A percentile compares a stretch with the other conserved stretches of the same genome.
Evolutionary conservation across 2,797 vertebrate genomes (phyloP).

Genomic region (Xiphorhynchus erythropygius): DNA sequence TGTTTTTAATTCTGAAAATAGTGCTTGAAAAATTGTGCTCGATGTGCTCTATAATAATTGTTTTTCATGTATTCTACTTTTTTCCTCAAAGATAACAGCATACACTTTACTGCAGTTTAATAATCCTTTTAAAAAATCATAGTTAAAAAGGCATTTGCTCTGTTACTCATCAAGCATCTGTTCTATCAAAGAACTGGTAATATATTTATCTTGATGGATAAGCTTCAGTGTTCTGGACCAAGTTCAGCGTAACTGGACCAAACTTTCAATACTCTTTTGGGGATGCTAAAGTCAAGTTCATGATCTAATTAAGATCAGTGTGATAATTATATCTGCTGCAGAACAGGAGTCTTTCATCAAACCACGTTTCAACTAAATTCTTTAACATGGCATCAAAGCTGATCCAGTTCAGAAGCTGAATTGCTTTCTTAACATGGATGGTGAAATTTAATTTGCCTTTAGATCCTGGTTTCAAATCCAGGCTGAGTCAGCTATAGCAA

Average conservation of each 20-base stretch:
- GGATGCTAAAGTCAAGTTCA: conserved; percentile 35
- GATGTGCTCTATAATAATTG: conserved; percentile 13
- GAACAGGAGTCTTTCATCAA: conserved; percentile 19
- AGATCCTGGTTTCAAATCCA: neutral
- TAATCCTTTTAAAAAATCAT: neutral
- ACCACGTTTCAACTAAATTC: neutral
- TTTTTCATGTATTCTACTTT: conserved; percentile 9
- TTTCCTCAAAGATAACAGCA: conserved; percentile 15
- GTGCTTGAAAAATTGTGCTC: conserved; percentile 19
- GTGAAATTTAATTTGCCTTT: conserved; percentile 46
- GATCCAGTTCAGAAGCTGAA: conserved; percentile 31
- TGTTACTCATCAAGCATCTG: conserved; percentile 30
- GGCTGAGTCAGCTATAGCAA: neutral
- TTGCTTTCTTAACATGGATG: neutral
- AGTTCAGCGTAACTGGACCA: conserved; percentile 26
- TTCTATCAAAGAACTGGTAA: conserved; percentile 16
- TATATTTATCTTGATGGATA: conserved; percentile 35
- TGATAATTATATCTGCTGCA: conserved; percentile 45
- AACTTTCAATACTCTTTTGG: neutral
- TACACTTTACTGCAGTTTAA: neutral
- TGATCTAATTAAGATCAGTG: conserved; percentile 26
- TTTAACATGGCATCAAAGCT: neutral
- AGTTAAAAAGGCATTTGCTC: conserved; percentile 30
- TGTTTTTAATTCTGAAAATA: conserved; percentile 10
- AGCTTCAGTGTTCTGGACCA: conserved; percentile 19